These are phyloP conservation scores for Drosophila paulistorum DNA, from an alignment of 1,140 invertebrate species.

Conservation along the genomic window DNA sequence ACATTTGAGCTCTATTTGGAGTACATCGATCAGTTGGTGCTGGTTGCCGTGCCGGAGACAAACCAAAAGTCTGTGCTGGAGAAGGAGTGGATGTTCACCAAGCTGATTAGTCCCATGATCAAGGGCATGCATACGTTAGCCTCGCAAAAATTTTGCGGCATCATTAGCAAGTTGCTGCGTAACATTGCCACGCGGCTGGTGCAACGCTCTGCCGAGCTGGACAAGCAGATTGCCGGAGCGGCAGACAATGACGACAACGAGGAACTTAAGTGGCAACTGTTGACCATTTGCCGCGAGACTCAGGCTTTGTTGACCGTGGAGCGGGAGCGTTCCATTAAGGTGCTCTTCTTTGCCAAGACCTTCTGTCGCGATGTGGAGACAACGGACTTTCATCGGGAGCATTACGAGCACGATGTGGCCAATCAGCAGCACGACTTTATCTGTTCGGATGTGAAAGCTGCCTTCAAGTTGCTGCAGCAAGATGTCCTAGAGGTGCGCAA, in stretches of 20 bases:
- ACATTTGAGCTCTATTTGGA: constrained; percentile 90
- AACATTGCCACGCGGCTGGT: constrained; percentile 73
- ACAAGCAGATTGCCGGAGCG: constrained; percentile 68
- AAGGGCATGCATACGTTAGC: constrained; percentile 87
- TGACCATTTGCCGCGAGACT: constrained; percentile 89
- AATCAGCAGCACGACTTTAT: constrained; percentile 83
- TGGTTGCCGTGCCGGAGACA: constrained; percentile 87
- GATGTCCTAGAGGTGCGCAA: constrained; percentile 86
- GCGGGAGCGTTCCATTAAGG: constrained; percentile 91
- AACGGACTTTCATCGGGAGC: constrained; percentile 82
- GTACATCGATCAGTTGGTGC: constrained; percentile 89
- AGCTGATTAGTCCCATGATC: constrained; percentile 88
- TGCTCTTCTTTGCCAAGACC: constrained; percentile 90
- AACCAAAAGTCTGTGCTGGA: constrained; percentile 91
- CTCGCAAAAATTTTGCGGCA: constrained; percentile 87
- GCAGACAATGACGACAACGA: constrained; percentile 63
- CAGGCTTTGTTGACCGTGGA: constrained; percentile 91
- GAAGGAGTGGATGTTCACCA: constrained; percentile 91
- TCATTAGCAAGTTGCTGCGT: constrained; percentile 76
- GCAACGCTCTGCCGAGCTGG: constrained; percentile 65
- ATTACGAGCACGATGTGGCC: constrained; percentile 80
- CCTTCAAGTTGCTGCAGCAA: constrained; percentile 87
- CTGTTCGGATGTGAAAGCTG: constrained; percentile 84
- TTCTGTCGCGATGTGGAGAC: constrained; percentile 89
- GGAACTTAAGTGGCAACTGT: constrained; percentile 82